Base-by-base conservation (phyloP, 2,113 vertebrate species). In the Fulmarus glacialis region DNA sequence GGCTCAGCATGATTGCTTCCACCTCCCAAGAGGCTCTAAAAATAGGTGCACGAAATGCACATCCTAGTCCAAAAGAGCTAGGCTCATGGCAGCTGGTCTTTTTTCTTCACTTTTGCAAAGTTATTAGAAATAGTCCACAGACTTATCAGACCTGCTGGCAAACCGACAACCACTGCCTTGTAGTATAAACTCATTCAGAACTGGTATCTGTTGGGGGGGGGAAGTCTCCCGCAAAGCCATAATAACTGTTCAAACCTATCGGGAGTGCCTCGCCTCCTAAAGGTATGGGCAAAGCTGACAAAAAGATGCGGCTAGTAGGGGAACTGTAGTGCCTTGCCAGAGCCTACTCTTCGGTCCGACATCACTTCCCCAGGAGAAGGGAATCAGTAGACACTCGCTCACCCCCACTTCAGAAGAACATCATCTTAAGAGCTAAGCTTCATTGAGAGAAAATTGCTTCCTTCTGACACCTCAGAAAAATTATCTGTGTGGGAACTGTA, bases 121-220 rank as follows among this genome's bases (percentile, higher is more conserved):
- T 70, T 63, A 38, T 4, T 47, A 55, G 30, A 87, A 86, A 62
- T 11, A 72, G 32, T 15, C 26, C 47, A 67, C 10, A 26, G 9
- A 85, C 24, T 24, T 34, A 50, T 22, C 15, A 63, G 66, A 72
- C 13, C 29, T 52, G 42, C 29, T 47, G 34, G 32, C 16, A 90
- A 74, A 91, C 4, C 0, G 0, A 36, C 10, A 22, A 64, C 24
- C 27, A 48, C 9, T 26, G 53, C 45, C 32, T 12, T 26, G 18
- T 75, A 64, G 32, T 15, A 48, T 11, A 32, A 91, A 72, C 5
- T 24, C 15, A 27, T 12, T 23, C 32, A 63, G 70, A 87, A 87
- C 4, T 21, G 15, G 12, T 45, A 82, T 10, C 20, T 64, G 34
- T 9, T 23, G 32, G 10, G 12, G 13, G 15, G 15, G 16, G 36